A percentile compares a stretch with the other conserved stretches of the same genome.
Evolutionary conservation across 2,797 vertebrate species (phyloP).

Genomic region (Halcyon leucocephala): DNA sequence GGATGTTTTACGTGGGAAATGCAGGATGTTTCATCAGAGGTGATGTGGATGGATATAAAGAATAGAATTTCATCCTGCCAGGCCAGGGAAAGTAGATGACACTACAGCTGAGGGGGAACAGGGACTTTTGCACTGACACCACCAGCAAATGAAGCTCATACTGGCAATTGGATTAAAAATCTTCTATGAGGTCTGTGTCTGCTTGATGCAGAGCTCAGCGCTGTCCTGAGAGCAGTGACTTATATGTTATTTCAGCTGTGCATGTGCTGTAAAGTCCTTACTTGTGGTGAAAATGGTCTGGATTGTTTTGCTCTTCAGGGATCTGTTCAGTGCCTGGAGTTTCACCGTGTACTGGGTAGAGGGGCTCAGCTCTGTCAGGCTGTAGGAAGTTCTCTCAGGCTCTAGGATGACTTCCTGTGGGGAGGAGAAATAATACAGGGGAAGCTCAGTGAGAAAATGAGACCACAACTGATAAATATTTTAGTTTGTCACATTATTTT

Average conservation of each 20-base stretch:
- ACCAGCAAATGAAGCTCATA: background rate
- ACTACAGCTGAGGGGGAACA: background rate
- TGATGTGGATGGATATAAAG: background rate
- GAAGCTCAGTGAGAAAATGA: background rate
- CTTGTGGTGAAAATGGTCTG: slow-evolving; percentile 90
- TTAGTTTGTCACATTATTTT: background rate
- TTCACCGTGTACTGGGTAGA: slow-evolving; percentile 88
- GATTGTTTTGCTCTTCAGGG: slow-evolving; percentile 87
- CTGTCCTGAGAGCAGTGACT: background rate
- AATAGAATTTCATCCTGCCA: background rate
- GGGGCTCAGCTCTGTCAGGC: slow-evolving; percentile 87
- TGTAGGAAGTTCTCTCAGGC: slow-evolving; percentile 89
- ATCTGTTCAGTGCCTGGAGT: slow-evolving; percentile 88
- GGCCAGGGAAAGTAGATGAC: background rate
- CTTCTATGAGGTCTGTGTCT: background rate
- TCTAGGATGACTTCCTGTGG: slow-evolving; percentile 89
- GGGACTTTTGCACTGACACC: background rate
- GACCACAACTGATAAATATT: background rate
- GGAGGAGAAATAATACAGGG: background rate
- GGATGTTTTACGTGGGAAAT: background rate
- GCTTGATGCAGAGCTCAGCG: background rate
- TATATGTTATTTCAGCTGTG: background rate
- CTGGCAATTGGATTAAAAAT: background rate
- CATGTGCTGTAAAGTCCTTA: slow-evolving; percentile 69
- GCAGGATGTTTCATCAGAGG: background rate